Evolutionary conservation across 2,113 vertebrate genomes (phyloP), one percentile per base, ranked within the genome.

Genomic region (Hiodon tergisus): DNA sequence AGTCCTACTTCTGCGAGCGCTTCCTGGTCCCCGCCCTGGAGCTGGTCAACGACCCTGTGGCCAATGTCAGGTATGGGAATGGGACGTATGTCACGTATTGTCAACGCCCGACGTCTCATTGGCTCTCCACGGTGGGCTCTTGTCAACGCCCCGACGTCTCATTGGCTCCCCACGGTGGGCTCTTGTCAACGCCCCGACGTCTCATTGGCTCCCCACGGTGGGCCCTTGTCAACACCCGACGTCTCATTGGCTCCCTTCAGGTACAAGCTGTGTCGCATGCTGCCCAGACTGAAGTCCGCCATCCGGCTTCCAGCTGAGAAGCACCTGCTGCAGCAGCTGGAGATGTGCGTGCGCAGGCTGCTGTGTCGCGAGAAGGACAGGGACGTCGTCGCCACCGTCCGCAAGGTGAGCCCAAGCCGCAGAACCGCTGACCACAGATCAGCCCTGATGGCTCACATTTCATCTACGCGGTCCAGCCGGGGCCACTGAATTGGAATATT

Each of bases 311-410:
- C 96, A 0, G 86, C 87, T 2, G 95, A 98, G 80, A 98, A 97
- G 77, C 94, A 93, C 74, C 91, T 98, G 66, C 92, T 96, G 76
- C 94, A 98, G 82, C 94, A 96, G 85, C 79, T 98, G 70, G 95
- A 98, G 79, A 88, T 96, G 85, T 95, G 94, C 51, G 94, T 98
- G 74, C 91, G 95, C 58, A 95, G 95, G 74, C 89, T 98, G 71
- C 83, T 98, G 2, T 97, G 95, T 85, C 92, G 94, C 75, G 96
- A 98, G 72, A 97, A 95, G 84, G 96, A 98, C 84, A 97, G 96
- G 83, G 96, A 98, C 55, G 95, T 98, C 13, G 85, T 98, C 82
- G 91, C 87, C 74, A 92, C 93, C 71, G 91, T 98, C 31, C 95
- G 94, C 82, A 94, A 90, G 88, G 96, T 98, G 87, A 89, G 94